These are phyloP conservation scores for Stenichneumon culpator DNA, from an alignment of 2,888 invertebrate genomes.

Conservation along the genomic window DNA sequence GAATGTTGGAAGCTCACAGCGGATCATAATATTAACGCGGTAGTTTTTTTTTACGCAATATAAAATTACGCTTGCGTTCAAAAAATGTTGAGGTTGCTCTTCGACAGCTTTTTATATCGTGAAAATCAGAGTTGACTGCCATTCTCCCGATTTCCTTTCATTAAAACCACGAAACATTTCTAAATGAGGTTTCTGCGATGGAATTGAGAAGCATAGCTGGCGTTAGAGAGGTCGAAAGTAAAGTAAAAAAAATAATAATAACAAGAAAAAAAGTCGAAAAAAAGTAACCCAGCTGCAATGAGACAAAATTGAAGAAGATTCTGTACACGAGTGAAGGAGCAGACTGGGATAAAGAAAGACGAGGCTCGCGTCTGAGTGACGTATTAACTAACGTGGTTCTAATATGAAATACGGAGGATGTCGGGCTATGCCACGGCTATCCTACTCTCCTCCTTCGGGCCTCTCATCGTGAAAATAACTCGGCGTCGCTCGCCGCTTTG, in stretches of 20 bases:
- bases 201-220: constrained; percentile 68
- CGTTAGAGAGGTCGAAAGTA: constrained; percentile 25
- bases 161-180: constrained; percentile 66
- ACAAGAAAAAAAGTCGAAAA: constrained; percentile 50
- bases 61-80: background rate
- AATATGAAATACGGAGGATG: constrained; percentile 74
- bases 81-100: background rate
- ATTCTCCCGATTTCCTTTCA: constrained; percentile 48
- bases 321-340: constrained; percentile 35
- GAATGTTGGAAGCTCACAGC: constrained; percentile 67
- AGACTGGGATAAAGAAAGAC: constrained; percentile 38
- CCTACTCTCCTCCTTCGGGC: constrained; percentile 45
- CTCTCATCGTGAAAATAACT: constrained; percentile 80
- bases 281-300: constrained; percentile 50
- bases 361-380: constrained; percentile 68
- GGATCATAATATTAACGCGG: constrained; percentile 65
- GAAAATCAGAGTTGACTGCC: background rate
- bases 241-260: constrained; percentile 43
- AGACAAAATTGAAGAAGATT: constrained; percentile 49
- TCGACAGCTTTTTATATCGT: background rate
- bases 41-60: background rate
- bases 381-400: constrained; percentile 73
- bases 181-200: constrained; percentile 73
- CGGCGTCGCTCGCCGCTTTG: constrained; percentile 74
- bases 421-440: constrained; percentile 61